A percentile compares a stretch with the other conserved stretches of the same genome.
Conservation (phyloP, 2,888 invertebrate genomes). For the Limnephilus rhombicus region DNA sequence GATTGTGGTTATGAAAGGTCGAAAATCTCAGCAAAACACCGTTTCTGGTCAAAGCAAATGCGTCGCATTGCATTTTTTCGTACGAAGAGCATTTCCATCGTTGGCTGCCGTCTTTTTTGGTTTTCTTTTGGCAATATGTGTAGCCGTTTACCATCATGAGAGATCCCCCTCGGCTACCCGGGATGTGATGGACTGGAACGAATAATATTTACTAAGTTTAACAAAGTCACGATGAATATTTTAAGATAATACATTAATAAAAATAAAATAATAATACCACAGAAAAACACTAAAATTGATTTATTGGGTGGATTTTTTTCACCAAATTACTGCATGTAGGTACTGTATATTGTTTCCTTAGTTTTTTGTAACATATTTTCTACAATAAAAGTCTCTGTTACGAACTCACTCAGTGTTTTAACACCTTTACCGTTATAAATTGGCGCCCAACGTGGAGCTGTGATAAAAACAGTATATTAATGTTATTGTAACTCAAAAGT, state of each 20-base stretch:
- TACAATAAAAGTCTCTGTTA: too few species aligned
- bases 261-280: too few species aligned
- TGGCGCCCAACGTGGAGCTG: too few species aligned
- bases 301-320: too few species aligned
- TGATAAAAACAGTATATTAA: too few species aligned
- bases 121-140: background rate
- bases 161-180: background rate
- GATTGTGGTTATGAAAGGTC: constrained; percentile 74
- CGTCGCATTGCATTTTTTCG: background rate
- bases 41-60: background rate
- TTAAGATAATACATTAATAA: background rate
- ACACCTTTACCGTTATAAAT: too few species aligned
- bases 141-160: constrained; percentile 30
- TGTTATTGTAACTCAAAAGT: too few species aligned
- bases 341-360: too few species aligned
- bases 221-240: background rate
- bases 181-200: background rate
- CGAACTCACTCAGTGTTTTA: too few species aligned
- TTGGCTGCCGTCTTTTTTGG: background rate
- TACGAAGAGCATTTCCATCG: constrained; percentile 12
- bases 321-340: too few species aligned
- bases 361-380: too few species aligned
- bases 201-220: background rate
- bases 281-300: too few species aligned
- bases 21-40: constrained; percentile 67